Conservation (phyloP, 2,888 invertebrate species). For the Conus canariensis region DNA sequence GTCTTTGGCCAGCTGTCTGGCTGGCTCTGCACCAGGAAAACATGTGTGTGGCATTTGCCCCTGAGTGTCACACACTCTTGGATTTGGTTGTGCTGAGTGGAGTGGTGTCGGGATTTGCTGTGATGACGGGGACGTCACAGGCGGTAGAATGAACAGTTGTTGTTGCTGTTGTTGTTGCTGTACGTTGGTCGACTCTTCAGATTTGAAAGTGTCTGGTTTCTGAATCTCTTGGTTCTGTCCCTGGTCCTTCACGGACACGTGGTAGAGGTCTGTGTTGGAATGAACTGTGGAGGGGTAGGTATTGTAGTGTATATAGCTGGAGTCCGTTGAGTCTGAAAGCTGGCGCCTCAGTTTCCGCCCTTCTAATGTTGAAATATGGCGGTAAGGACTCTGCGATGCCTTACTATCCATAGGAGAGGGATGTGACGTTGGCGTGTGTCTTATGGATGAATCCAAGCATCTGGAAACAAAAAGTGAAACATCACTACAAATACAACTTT, state of each 20-base stretch:
- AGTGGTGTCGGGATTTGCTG: not conserved
- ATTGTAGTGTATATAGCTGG: not conserved
- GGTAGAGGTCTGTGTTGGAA: not conserved
- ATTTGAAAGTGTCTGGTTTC: no score
- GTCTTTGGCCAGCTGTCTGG: not conserved
- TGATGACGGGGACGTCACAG: not conserved
- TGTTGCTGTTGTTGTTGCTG: not conserved
- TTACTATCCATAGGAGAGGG: not conserved
- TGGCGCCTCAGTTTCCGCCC: conserved; percentile 33
- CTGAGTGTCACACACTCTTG: not conserved
- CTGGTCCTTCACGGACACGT: not conserved
- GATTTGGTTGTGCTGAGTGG: not conserved
- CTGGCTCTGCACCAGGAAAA: not conserved
- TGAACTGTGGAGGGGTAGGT: not conserved
- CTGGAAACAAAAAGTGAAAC: not conserved
- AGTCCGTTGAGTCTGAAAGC: not conserved
- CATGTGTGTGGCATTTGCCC: not conserved
- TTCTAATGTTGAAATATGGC: conserved; percentile 37
- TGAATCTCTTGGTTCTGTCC: no score
- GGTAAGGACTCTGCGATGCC: conserved; percentile 18
- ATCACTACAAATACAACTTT: no score
- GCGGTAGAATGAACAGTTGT: not conserved
- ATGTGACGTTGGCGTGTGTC: conserved; percentile 12
- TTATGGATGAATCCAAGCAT: not conserved
- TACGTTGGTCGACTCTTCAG: no score